Percentiles rank a stretch among this genome's conserved stretches.
These are phyloP conservation scores for Erythrocercus mccallii DNA, from an alignment of 2,113 vertebrate species.

Conservation along the genomic window DNA sequence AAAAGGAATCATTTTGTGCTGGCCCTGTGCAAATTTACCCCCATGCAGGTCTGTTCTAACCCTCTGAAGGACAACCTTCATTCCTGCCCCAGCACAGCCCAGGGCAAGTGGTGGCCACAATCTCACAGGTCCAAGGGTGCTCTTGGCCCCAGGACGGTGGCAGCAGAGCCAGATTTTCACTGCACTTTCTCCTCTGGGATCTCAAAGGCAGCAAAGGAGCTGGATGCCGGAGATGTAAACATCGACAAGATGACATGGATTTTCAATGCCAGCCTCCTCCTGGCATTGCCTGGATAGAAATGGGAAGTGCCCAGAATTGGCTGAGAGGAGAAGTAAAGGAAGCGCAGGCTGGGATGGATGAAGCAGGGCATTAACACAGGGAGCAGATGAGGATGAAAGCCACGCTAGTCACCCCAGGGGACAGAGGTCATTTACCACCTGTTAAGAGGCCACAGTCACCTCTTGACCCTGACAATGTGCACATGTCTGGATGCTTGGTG, in stretches of 20 bases:
- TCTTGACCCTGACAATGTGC: not conserved
- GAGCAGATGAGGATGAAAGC: not conserved
- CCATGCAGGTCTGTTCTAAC: not conserved
- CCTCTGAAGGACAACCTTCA: not conserved
- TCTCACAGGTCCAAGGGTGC: not conserved
- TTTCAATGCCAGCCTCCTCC: not conserved
- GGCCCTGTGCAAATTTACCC: not conserved
- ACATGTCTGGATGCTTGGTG: not conserved
- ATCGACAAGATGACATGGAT: fast-evolving
- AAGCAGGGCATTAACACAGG: not conserved
- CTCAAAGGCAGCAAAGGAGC: not conserved
- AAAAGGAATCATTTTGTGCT: not conserved
- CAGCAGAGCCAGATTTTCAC: not conserved
- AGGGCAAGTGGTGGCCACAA: too few relatives aligned
- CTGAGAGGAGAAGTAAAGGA: not conserved
- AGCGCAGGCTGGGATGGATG: not conserved
- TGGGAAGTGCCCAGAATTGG: not conserved
- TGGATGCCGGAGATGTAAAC: not conserved
- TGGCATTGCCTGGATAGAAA: not conserved
- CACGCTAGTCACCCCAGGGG: not conserved
- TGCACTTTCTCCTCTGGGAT: not conserved
- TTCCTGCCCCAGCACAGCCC: not conserved
- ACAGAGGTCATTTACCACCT: not conserved
- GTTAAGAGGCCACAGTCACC: not conserved
- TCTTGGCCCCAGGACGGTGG: not conserved